Conservation (phyloP, 37 sponge, comb jelly and placozoan species). For the Petrosia ficiformis region DNA sequence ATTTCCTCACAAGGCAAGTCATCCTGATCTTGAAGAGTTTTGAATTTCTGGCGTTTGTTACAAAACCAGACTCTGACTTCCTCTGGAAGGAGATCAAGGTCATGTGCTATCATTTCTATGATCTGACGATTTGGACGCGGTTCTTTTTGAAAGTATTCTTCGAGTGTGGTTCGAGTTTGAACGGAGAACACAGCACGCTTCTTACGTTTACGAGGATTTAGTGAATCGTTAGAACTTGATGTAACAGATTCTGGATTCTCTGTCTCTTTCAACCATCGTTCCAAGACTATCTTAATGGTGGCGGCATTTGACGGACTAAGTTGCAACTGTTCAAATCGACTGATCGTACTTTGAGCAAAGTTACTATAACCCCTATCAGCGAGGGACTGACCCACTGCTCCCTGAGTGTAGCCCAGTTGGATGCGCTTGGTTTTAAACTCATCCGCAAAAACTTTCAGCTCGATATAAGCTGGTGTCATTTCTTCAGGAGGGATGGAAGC, state of each 20-base stretch:
- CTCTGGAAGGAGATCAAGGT: conserved; percentile 80
- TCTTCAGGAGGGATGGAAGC: conserved; percentile 51
- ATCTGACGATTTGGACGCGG: conserved; percentile 65
- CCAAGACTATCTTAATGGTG: conserved; percentile 67
- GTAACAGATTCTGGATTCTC: conserved; percentile 45
- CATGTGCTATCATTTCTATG: conserved; percentile 65
- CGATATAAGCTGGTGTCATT: conserved; percentile 42
- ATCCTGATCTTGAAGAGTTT: conserved; percentile 6
- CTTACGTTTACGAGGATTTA: conserved; percentile 70
- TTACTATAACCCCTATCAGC: conserved; percentile 79
- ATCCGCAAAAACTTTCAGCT: conserved; percentile 77
- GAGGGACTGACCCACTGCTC: conserved; percentile 74
- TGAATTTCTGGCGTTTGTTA: conserved; percentile 87
- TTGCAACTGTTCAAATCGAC: conserved; percentile 85
- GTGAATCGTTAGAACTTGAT: neutral
- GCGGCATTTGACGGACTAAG: conserved; percentile 81
- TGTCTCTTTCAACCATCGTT: conserved; percentile 63
- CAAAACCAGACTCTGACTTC: conserved; percentile 94
- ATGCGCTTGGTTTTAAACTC: conserved; percentile 73
- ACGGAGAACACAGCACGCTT: conserved; percentile 80
- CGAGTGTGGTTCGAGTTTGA: conserved; percentile 52
- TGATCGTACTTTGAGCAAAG: conserved; percentile 89
- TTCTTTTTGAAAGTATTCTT: conserved; percentile 61
- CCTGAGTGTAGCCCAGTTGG: conserved; percentile 79
- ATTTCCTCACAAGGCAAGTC: neutral